Base-by-base conservation (phyloP, 2,888 invertebrate genomes). In the Brenthis daphne region DNA sequence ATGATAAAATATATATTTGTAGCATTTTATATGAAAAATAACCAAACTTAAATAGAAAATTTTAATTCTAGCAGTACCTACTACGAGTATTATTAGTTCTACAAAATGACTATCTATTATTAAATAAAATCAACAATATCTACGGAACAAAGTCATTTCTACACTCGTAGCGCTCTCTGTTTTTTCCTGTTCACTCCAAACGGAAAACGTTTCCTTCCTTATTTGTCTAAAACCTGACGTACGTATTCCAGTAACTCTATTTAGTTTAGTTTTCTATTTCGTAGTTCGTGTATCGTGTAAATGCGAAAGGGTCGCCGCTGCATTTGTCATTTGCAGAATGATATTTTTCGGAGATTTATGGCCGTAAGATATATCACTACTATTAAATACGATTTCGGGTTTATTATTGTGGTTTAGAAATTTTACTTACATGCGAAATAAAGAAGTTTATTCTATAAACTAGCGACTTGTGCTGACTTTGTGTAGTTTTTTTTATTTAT, bases 221-320 rank as follows among this genome's bases (percentile, higher is more conserved):
- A 87, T 88, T 88, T 88, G 85, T 87, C 87, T 86, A 87, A 86
- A 77, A 85, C 85, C 83, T 86, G 87, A 87, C 86, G 83, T 80
- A 82, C 80, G 79, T 80, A 79, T 79, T 77, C 74, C 75, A 75
- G 78, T 84, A 83, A 86, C 82, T 86, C 81, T 87, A 85, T 88
- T 87, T 86, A 82, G 81, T 81, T 81, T 77, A 79, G 79, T 83
- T 84, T 85, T 82, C 86, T 84, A 84, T 86, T 85, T 81, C 79
- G 80, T 79, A 81, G 79, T 82, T 79, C 80, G 80, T 81, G 79
- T 83, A 80, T 79, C 82, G 84, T 81, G 84, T 82, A 85, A 86
- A 85, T 82, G 85, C 84, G 84, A 85, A 83, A 83, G 81, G 85
- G 82, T 82, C 56, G 65, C 50, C 47, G 56, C 37, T 53, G 64